Evolutionary conservation across 2,797 vertebrate species (phyloP).

Genomic region (Parauchenoglanis punctatus): DNA sequence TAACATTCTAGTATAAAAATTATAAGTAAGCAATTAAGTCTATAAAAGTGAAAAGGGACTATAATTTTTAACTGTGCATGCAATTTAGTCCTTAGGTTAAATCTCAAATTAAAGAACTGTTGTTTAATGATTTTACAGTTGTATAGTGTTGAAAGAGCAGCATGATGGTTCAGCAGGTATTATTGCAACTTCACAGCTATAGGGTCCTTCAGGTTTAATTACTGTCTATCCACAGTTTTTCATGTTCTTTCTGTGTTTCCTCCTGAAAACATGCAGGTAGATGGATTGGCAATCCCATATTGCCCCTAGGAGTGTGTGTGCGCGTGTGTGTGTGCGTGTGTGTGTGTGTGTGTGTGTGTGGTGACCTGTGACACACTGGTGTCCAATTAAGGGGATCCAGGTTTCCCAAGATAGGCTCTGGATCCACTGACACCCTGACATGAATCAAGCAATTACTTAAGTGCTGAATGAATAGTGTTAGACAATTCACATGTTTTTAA

Average conservation of each 20-base stretch:
- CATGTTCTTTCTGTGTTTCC: neutral
- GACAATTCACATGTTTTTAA: neutral
- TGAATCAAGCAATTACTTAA: too few species aligned
- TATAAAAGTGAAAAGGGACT: neutral
- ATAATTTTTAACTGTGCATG: neutral
- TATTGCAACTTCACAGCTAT: neutral
- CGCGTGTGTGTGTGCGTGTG: neutral
- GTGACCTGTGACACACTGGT: neutral
- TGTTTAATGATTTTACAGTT: neutral
- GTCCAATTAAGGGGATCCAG: neutral
- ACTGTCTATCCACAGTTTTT: neutral
- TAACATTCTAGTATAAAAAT: neutral
- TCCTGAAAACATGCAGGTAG: neutral
- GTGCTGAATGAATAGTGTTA: neutral
- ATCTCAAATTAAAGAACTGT: neutral
- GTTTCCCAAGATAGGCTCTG: neutral
- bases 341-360: neutral
- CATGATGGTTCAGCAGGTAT: neutral
- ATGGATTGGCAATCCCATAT: neutral
- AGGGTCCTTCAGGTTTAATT: neutral
- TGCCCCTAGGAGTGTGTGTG: neutral
- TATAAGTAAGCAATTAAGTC: neutral
- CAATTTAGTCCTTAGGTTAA: neutral
- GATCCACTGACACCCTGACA: neutral
- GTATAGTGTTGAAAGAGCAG: neutral